Evolutionary conservation across 1,140 invertebrate genomes (phyloP), one percentile per base, ranked within the genome.

Genomic region (Melipona quadrifasciata): DNA sequence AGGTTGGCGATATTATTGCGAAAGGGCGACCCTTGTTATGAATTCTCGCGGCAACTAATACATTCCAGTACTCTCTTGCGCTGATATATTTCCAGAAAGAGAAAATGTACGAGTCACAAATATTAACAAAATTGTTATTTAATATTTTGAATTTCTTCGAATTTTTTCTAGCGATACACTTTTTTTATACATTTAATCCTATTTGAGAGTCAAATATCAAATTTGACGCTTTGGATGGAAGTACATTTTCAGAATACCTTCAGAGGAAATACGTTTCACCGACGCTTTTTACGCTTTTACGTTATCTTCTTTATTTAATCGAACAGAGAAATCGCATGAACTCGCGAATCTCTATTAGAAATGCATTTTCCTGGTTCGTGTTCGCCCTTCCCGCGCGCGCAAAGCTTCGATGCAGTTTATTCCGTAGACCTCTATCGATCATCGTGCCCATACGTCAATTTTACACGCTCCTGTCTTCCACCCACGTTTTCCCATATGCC

Each of bases 1-100:
- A 89, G 74, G 39, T 89, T 72, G 34, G 39, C 8, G 65, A 87
- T 89, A 89, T 89, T 82, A 89, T 87, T 82, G 64, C 70, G 53
- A 74, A 58, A 72, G 72, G 51, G 73, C 24, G 4, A 77, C 58
- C 70, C 39, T 77, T 67, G 85, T 87, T 89, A 87, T 84, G 82
- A 89, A 89, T 82, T 73, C 31, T n/a, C 53, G 31, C 39, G 67
- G 70, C 27, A 68, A 24, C 11, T 27, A 12, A 17, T 14, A 0
- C n/a, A 61, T 61, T 61, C 24, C n/a, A 1, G n/a, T n/a, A 11
- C 1, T 0, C 24, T n/a, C 24, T 61, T 61, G 12, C 24, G 24
- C n/a, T 61, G 24, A n/a, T 61, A n/a, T 61, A 12, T n/a, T 61
- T 5, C n/a, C 14, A n/a, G 12, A 47, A 47, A 47, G 39, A 5